phyloP scores from a whole-genome alignment of 2,797 vertebrate genomes.

The Melopsittacus undulatus region DNA sequence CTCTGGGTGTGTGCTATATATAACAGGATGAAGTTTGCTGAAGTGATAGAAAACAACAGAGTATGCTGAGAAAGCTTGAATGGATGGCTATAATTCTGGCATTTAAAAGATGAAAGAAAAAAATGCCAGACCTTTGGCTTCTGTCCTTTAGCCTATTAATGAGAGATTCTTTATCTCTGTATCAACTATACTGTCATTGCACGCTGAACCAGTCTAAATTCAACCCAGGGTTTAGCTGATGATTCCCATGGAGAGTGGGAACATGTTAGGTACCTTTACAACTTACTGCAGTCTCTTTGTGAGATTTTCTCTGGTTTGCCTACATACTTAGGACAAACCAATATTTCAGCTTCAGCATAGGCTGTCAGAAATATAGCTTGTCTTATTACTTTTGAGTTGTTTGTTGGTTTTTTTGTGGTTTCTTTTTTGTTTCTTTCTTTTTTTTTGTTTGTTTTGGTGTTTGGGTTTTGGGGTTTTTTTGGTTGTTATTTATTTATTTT shows the following conservation, averaged over 20 bases:
- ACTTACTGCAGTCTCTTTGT: not conserved
- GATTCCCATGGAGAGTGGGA: not conserved
- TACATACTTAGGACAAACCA: not conserved
- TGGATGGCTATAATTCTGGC: not conserved
- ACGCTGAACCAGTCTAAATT: not conserved
- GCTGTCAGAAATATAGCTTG: not conserved
- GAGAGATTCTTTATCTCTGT: not conserved
- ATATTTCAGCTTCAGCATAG: not conserved
- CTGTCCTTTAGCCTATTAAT: not conserved
- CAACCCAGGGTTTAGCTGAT: not conserved
- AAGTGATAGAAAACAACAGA: not conserved
- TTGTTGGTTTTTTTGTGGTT: no score
- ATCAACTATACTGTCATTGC: not conserved
- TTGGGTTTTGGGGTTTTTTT: not conserved
- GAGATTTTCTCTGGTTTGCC: not conserved
- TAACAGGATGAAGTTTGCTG: not conserved
- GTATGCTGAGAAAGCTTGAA: not conserved
- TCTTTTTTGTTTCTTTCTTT: not conserved
- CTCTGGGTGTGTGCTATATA: not conserved
- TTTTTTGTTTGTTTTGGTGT: not conserved
- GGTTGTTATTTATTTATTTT: not conserved
- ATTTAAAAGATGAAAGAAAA: slow-evolving; percentile 9
- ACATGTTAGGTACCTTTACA: not conserved
- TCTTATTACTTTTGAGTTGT: not conserved
- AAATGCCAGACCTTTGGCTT: not conserved